Evolutionary conservation across 92 coral and sea anemone genomes (phyloP).

Genomic region (Porites cylindrica): DNA sequence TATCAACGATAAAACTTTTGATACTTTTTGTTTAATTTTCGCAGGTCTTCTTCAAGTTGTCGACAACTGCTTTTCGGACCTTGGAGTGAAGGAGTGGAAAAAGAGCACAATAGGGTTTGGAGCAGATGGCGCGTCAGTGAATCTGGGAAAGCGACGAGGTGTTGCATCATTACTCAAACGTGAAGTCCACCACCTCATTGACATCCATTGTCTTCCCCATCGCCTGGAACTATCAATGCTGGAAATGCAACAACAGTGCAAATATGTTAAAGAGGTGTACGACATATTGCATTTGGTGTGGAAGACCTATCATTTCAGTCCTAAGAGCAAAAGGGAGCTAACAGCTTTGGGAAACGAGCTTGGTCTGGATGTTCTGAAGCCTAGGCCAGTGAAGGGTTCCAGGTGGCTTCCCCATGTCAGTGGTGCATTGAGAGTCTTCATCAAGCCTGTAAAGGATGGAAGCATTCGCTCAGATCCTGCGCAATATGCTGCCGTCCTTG

Average conservation of each 20-base stretch:
- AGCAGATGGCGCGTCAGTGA: slow-evolving; percentile 41
- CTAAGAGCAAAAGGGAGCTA: slow-evolving; percentile 50
- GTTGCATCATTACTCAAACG: slow-evolving; percentile 27
- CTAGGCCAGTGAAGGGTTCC: slow-evolving; percentile 42
- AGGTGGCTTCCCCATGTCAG: slow-evolving; percentile 59
- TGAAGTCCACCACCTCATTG: slow-evolving; percentile 26
- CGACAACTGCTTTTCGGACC: slow-evolving; percentile 37
- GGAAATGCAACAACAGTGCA: slow-evolving; percentile 45
- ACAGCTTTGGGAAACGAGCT: slow-evolving; percentile 42
- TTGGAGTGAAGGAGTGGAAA: slow-evolving; percentile 49
- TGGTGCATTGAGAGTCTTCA: slow-evolving; percentile 44
- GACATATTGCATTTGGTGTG: slow-evolving; percentile 41
- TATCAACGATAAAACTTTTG: neutral
- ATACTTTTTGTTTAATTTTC: slow-evolving; percentile 27
- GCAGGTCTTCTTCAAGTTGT: slow-evolving; percentile 41
- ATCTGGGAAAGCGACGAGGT: slow-evolving; percentile 37
- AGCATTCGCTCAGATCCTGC: slow-evolving; percentile 21
- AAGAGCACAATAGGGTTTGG: slow-evolving; percentile 36
- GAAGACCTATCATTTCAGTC: slow-evolving; percentile 21
- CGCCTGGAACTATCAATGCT: slow-evolving; percentile 33
- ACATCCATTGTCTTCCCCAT: slow-evolving; percentile 42
- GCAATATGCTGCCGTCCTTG: slow-evolving; percentile 41
- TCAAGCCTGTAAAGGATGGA: slow-evolving; percentile 19
- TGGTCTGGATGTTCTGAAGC: slow-evolving; percentile 49
- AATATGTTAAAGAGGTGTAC: slow-evolving; percentile 43